These are phyloP conservation scores for Rhinolophus ferrumequinum DNA, from an alignment of 2,113 vertebrate genomes.

Conservation along the genomic window DNA sequence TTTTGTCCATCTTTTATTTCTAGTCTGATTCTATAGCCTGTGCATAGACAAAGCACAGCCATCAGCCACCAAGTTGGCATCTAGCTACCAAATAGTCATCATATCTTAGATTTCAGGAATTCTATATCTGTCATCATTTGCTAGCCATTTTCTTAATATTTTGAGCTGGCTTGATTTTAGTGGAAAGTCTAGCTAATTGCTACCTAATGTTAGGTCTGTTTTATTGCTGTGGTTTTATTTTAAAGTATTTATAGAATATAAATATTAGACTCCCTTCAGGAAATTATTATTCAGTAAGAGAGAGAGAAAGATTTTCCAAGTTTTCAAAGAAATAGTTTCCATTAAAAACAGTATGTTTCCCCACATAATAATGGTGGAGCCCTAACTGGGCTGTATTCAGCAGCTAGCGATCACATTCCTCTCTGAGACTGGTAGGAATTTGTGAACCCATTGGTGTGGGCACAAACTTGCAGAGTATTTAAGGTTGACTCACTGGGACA, in stretches of 20 bases:
- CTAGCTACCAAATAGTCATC: constrained; percentile 73
- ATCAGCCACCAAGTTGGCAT: constrained; percentile 64
- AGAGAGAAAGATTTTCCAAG: constrained; percentile 71
- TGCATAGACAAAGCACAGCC: constrained; percentile 49
- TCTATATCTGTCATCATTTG: constrained; percentile 72
- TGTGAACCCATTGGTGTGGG: not conserved
- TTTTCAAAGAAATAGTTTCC: constrained; percentile 67
- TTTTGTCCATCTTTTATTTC: constrained; percentile 64
- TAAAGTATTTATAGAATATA: constrained; percentile 79
- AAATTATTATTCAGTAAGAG: constrained; percentile 74
- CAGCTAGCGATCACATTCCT: constrained; percentile 27
- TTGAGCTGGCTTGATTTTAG: constrained; percentile 75
- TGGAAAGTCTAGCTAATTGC: constrained; percentile 76
- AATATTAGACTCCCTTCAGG: constrained; percentile 75
- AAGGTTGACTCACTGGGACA: not conserved
- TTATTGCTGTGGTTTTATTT: constrained; percentile 76
- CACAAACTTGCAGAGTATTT: not conserved
- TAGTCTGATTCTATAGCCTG: constrained; percentile 47
- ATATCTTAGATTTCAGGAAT: constrained; percentile 70
- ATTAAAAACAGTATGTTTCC: constrained; percentile 74
- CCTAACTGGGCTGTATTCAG: not conserved
- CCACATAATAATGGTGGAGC: constrained; percentile 28
- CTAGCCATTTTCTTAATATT: constrained; percentile 80
- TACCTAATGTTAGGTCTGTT: constrained; percentile 70
- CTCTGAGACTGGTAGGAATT: constrained; percentile 20